phyloP scores from a whole-genome alignment of 92 coral and sea anemone genomes.

The Porites rus region DNA sequence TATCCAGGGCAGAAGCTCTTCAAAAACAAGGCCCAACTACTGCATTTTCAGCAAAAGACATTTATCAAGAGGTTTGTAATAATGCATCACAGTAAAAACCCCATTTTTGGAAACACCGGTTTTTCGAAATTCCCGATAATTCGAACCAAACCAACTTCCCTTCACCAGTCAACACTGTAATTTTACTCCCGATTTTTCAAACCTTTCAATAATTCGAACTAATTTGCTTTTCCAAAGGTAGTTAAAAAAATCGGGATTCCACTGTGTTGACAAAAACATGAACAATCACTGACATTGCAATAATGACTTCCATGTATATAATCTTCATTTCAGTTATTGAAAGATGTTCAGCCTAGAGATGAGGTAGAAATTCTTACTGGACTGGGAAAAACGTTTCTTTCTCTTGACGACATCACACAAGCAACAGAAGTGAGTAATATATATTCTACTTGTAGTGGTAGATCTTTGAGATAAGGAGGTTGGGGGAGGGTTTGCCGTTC shows the following conservation, averaged over 20 bases:
- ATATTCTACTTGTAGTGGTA: no score
- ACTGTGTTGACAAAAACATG: no score
- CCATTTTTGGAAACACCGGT: no score
- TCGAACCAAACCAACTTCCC: no score
- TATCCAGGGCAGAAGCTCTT: slow-evolving; percentile 58
- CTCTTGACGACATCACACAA: slow-evolving; percentile 64
- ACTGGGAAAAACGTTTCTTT: slow-evolving; percentile 72
- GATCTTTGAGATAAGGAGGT: no score
- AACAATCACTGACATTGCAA: background rate
- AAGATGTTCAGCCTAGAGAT: slow-evolving; percentile 3
- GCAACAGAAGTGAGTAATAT: slow-evolving; percentile 73
- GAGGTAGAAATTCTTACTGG: slow-evolving; percentile 68
- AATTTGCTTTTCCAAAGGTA: no score
- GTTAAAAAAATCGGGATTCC: no score
- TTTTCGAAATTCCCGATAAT: no score
- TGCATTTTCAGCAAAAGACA: slow-evolving; percentile 46
- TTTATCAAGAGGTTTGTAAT: slow-evolving; percentile 55
- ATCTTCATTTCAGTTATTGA: slow-evolving; percentile 21
- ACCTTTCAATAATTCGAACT: no score
- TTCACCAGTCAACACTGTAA: no score
- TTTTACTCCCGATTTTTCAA: no score
- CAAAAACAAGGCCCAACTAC: slow-evolving; percentile 39
- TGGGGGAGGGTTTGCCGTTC: no score
- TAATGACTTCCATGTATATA: background rate
- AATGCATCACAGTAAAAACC: background rate